phyloP scores from a whole-genome alignment of 2,113 vertebrate genomes.

The Azemiops feae region DNA sequence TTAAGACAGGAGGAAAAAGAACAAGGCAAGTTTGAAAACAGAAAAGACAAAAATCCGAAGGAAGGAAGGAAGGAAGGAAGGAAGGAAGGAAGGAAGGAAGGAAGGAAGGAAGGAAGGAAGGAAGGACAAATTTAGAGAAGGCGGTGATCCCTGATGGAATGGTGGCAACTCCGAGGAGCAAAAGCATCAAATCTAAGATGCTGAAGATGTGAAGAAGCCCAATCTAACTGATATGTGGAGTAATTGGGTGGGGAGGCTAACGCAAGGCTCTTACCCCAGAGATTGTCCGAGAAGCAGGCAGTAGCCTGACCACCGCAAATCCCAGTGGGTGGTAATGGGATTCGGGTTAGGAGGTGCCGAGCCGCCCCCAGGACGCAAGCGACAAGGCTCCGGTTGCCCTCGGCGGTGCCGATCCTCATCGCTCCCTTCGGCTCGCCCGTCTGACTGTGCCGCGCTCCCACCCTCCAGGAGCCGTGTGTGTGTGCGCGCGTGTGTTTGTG shows the following conservation, averaged over 20 bases:
- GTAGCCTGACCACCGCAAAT: neutral
- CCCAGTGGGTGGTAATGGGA: neutral
- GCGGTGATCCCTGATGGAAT: neutral
- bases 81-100: neutral
- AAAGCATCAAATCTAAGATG: neutral
- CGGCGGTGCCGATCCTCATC: slow-evolving; percentile 10
- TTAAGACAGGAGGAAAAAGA: neutral
- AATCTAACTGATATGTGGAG: neutral
- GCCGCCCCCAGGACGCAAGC: neutral
- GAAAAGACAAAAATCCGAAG: neutral
- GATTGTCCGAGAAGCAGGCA: neutral
- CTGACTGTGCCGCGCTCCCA: neutral
- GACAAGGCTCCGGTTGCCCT: neutral
- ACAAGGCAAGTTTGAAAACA: neutral
- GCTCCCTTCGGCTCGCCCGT: slow-evolving; percentile 15
- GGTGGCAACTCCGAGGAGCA: neutral
- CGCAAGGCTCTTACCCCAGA: neutral
- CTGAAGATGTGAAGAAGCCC: neutral
- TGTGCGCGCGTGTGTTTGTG: neutral
- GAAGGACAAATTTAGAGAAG: neutral
- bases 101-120: neutral
- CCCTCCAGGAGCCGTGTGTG: neutral
- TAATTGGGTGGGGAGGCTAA: neutral
- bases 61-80: neutral
- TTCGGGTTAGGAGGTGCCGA: neutral